A percentile compares a stretch with the other conserved stretches of the same genome.
Conservation (phyloP, 1,140 invertebrate species). For the Sogatella furcifera region DNA sequence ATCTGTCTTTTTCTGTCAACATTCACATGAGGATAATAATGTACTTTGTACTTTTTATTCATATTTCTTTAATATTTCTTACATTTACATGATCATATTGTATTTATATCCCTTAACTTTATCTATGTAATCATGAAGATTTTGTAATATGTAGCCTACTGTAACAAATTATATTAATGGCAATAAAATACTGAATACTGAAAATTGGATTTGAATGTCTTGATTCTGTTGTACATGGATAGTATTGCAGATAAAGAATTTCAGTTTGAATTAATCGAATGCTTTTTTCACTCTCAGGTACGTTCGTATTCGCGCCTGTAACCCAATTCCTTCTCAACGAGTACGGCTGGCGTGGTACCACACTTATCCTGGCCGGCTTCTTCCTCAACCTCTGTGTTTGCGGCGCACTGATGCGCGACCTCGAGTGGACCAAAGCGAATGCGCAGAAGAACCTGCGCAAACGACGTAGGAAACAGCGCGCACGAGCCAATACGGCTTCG, state of each 20-base stretch:
- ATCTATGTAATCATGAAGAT: no score
- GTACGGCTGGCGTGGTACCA: conserved; percentile 77
- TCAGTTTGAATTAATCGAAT: not conserved
- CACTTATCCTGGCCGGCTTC: conserved; percentile 68
- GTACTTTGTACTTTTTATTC: no score
- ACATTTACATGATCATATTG: no score
- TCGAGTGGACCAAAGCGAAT: conserved; percentile 60
- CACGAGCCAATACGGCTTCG: conserved; percentile 34
- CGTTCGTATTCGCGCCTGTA: conserved; percentile 84
- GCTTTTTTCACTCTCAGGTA: no score
- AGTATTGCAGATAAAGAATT: not conserved
- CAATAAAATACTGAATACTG: no score
- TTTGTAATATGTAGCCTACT: no score
- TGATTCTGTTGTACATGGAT: not conserved
- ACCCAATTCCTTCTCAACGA: conserved; percentile 61
- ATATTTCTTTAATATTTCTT: no score
- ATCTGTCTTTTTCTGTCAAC: no score
- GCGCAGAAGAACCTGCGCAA: conserved; percentile 43
- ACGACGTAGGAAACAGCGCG: conserved; percentile 39
- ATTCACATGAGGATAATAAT: no score
- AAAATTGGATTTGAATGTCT: no score
- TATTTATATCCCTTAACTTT: no score
- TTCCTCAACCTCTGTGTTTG: conserved; percentile 82
- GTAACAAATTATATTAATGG: no score
- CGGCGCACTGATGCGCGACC: conserved; percentile 71